Evolutionary conservation across 2,113 vertebrate genomes (phyloP).

Genomic region (Callospermophilus lateralis): DNA sequence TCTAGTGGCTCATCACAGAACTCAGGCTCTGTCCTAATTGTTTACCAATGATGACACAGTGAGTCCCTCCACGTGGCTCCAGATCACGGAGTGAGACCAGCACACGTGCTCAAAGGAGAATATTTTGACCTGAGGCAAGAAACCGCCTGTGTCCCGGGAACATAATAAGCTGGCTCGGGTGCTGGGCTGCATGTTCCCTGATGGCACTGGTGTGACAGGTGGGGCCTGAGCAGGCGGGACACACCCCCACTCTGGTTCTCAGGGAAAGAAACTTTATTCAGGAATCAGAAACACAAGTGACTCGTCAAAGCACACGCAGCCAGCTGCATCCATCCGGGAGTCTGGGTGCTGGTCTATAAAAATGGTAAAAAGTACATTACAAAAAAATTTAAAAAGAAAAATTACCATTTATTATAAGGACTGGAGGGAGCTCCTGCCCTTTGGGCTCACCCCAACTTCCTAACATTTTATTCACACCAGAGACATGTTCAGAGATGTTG

Average conservation of each 20-base stretch:
- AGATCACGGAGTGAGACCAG: not conserved
- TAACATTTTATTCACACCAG: not conserved
- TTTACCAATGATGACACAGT: not conserved
- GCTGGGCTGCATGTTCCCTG: not conserved
- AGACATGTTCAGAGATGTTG: not conserved
- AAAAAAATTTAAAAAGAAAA: not conserved
- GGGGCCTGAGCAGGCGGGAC: rapidly evolving
- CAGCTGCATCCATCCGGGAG: rapidly evolving
- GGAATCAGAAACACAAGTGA: not conserved
- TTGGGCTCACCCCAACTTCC: not conserved
- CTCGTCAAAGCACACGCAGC: not conserved
- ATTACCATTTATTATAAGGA: not conserved
- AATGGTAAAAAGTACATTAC: not conserved
- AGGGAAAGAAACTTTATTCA: not conserved
- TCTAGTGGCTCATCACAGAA: not conserved
- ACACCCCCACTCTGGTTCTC: rapidly evolving
- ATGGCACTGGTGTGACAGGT: not conserved
- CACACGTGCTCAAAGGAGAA: rapidly evolving
- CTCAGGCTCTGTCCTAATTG: not conserved
- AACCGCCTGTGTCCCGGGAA: not conserved
- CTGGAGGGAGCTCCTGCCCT: not conserved
- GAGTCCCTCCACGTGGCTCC: not conserved
- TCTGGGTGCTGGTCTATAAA: not conserved
- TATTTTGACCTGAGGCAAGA: not conserved
- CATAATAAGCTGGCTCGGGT: not conserved